Conservation (phyloP, 2,797 vertebrate species). For the Neopelma chrysocephalum region DNA sequence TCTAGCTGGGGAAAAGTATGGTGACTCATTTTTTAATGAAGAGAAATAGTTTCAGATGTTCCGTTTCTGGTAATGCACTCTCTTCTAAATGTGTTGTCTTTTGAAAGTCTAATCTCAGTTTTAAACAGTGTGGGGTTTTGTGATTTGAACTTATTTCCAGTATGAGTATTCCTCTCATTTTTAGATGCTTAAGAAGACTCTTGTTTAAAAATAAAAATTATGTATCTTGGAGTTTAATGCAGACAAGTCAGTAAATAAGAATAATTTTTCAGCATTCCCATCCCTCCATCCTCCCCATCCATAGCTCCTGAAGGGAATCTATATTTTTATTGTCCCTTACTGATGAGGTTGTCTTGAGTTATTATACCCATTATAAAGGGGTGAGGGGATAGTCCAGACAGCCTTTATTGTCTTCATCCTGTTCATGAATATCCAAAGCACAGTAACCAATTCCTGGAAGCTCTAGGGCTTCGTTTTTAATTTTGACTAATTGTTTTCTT, state of each 20-base stretch:
- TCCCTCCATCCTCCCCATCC: background rate
- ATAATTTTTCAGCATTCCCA: background rate
- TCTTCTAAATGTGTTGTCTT: background rate
- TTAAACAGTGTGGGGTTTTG: background rate
- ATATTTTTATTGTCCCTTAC: background rate
- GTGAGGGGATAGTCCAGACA: background rate
- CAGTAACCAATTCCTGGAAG: conserved; percentile 35
- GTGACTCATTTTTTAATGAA: conserved; percentile 6
- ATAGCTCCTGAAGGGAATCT: background rate
- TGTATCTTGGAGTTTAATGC: background rate
- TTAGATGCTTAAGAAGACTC: background rate
- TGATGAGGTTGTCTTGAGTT: background rate
- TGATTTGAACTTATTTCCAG: background rate
- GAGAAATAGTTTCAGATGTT: background rate
- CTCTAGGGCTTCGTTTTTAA: background rate
- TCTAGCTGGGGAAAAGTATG: background rate
- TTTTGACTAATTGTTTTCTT: conserved; percentile 33
- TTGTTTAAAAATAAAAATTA: background rate
- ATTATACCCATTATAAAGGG: background rate
- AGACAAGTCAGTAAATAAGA: background rate
- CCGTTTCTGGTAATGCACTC: background rate
- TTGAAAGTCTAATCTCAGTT: background rate
- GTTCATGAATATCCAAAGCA: conserved; percentile 3
- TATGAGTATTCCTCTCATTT: background rate
- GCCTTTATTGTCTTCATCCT: background rate